Evolutionary conservation across 2,797 vertebrate genomes (phyloP).

Genomic region (Phataginus tetradactyla): DNA sequence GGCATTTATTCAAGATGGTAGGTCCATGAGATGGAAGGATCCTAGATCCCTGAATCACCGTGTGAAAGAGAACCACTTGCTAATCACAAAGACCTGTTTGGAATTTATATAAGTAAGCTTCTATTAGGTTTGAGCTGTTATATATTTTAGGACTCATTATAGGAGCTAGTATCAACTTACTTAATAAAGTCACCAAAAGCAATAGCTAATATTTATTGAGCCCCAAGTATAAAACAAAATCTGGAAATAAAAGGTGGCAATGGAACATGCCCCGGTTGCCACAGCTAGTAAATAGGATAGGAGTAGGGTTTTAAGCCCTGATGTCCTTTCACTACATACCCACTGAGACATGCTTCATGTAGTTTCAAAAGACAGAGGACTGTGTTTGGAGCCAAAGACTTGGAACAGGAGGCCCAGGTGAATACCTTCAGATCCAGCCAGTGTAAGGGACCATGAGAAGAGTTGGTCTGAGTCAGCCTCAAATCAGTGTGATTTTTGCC

Average conservation of each 20-base stretch:
- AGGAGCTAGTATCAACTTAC: not conserved
- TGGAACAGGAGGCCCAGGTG: not conserved
- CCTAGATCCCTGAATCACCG: not conserved
- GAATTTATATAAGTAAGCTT: not conserved
- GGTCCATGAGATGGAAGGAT: not conserved
- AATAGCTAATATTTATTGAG: not conserved
- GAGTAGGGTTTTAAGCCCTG: not conserved
- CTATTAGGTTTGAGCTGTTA: not conserved
- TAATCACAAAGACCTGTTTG: not conserved
- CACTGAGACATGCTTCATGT: not conserved
- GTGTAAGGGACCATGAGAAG: not conserved
- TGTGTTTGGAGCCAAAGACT: slow-evolving; percentile 27
- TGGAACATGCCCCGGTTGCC: not conserved
- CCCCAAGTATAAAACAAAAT: not conserved
- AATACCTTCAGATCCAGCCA: not conserved
- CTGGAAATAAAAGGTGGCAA: not conserved
- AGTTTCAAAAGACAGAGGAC: not conserved
- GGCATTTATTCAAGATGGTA: not conserved
- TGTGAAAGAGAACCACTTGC: not conserved
- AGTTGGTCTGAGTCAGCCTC: not conserved
- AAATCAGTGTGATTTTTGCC: slow-evolving; percentile 20
- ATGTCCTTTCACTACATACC: not conserved
- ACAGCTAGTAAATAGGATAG: not conserved
- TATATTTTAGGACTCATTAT: not conserved
- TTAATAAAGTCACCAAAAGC: not conserved